phyloP scores from a whole-genome alignment of 2,888 invertebrate species.

The Nebria brevicollis region DNA sequence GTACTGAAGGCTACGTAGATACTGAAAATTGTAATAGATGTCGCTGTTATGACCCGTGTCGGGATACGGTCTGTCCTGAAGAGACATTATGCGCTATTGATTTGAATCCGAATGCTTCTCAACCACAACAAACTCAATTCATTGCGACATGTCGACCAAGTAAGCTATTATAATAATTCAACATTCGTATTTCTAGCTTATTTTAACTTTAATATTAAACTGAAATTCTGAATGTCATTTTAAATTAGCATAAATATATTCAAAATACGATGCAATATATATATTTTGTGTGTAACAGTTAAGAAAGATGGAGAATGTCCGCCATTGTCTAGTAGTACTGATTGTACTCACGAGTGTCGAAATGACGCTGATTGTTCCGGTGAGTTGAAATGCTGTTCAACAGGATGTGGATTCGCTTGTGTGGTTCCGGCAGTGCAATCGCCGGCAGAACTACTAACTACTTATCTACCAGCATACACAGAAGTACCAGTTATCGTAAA shows the following conservation, averaged over 20 bases:
- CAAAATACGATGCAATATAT: not conserved
- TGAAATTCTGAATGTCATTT: not conserved
- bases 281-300: slow-evolving; percentile 61
- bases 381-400: slow-evolving; percentile 82
- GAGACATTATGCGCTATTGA: slow-evolving; percentile 77
- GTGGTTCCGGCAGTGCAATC: slow-evolving; percentile 64
- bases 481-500: slow-evolving; percentile 54
- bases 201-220: too few relatives aligned
- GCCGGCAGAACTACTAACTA: slow-evolving; percentile 56
- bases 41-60: slow-evolving; percentile 80
- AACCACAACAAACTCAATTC: slow-evolving; percentile 61
- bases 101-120: slow-evolving; percentile 62
- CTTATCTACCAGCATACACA: slow-evolving; percentile 61
- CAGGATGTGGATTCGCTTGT: slow-evolving; percentile 81
- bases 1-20: slow-evolving; percentile 72
- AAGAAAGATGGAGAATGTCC: slow-evolving; percentile 79
- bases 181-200: too few relatives aligned
- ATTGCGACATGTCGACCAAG: slow-evolving; percentile 73
- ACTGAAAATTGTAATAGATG: slow-evolving; percentile 76
- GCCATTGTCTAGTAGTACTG: slow-evolving; percentile 61
- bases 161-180: slow-evolving; percentile 58
- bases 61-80: slow-evolving; percentile 68
- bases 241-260: slow-evolving; percentile 18
- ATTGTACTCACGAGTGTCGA: slow-evolving; percentile 78
- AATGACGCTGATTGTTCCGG: slow-evolving; percentile 85